A percentile compares a stretch with the other conserved stretches of the same genome.
Evolutionary conservation across 2,797 vertebrate genomes (phyloP).

Genomic region (Tapirus indicus): DNA sequence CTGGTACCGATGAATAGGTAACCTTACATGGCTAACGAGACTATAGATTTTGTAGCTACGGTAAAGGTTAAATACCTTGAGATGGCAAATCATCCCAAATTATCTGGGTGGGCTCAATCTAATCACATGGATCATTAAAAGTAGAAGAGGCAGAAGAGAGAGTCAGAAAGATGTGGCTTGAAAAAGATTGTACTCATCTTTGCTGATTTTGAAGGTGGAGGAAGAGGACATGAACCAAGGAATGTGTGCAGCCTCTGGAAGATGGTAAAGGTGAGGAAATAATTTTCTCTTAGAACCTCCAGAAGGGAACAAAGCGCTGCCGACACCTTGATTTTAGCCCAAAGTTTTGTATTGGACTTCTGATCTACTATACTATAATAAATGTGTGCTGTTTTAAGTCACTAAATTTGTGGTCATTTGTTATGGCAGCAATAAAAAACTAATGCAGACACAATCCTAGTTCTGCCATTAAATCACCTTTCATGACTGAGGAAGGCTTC

Average conservation of each 20-base stretch:
- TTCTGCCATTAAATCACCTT: not conserved
- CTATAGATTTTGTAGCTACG: not conserved
- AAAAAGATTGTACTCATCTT: not conserved
- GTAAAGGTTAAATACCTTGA: not conserved
- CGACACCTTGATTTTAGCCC: not conserved
- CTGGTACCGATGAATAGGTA: not conserved
- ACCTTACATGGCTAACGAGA: not conserved
- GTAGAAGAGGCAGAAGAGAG: not conserved
- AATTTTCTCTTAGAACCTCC: not conserved
- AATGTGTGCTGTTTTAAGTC: not conserved
- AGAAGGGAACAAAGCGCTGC: not conserved
- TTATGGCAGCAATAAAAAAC: not conserved
- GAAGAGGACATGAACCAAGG: not conserved
- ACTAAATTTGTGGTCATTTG: not conserved
- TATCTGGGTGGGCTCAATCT: not conserved
- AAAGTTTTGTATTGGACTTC: not conserved
- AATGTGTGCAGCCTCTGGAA: not conserved
- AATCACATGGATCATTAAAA: not conserved
- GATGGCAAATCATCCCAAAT: not conserved
- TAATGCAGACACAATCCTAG: not conserved
- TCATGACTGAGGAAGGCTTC: not conserved
- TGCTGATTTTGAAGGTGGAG: not conserved
- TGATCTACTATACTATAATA: not conserved
- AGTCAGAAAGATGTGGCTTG: not conserved
- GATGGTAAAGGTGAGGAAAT: not conserved